Evolutionary conservation across 2,888 invertebrate species (phyloP), one percentile per base, ranked within the genome.

Genomic region (Parnassius mnemosyne): DNA sequence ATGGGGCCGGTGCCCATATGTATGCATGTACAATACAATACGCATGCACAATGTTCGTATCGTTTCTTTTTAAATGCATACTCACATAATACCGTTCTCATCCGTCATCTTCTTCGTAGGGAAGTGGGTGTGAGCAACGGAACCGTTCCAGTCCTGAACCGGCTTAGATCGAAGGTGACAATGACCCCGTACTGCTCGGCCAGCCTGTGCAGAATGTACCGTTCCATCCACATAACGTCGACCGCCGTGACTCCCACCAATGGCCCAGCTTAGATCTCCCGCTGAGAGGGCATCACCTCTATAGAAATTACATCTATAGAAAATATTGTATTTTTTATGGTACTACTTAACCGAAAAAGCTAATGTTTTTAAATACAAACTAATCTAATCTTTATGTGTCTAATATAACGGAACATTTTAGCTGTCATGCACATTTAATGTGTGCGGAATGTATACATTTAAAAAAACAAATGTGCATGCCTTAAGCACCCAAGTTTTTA

Each of bases 241-340:
- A 94, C 96, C 57, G 95, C 94, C 3, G 92, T 85, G 64, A 98
- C 97, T 0, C 98, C 98, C 63, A 95, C 93, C 65, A 97, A 97
- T 0, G 98, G 98, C 0, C 98, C 98, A 5, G 98, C 96, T 90
- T 97, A 97, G 91, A 94, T 97, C 85, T 96, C 96, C 96, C 96
- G 96, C 89, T 97, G 98, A 11, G 98, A 97, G 0, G 98, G 98
- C 99, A 99, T 99, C 61, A 98, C 99, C 89, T 99, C 99, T n/a
- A n/a, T n/a, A n/a, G n/a, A n/a, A n/a, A n/a, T n/a, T n/a, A n/a
- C 92, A 92, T 72, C 89, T 90, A 84, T 96, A 97, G 79, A 97
- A n/a, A 43, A 47, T 12, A 9, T 51, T 16, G 16, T 16, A 16
- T 16, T 16, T n/a, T 16, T 16, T 16, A 16, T 16, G 1, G 16